phyloP scores from a whole-genome alignment of 2,113 vertebrate genomes.

The Corydoras sp. region DNA sequence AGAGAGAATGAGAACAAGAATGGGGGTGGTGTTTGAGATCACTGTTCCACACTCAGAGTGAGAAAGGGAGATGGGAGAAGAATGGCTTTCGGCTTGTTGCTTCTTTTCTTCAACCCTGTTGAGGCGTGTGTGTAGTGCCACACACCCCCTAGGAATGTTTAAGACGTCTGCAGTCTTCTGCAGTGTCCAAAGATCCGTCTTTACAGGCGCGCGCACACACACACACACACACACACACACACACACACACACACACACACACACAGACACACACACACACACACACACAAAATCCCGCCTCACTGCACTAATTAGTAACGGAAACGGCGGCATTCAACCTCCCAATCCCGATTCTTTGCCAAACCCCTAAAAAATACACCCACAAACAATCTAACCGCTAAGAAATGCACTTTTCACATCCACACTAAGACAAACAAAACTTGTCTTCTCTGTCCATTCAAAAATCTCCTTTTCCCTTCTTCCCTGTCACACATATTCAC shows the following conservation, averaged over 20 bases:
- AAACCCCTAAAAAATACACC: conserved; percentile 53
- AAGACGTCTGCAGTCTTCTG: conserved; percentile 26
- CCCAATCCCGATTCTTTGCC: conserved; percentile 54
- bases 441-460: neutral
- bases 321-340: conserved; percentile 58
- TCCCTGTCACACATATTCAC: conserved; percentile 45
- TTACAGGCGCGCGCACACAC: conserved; percentile 10
- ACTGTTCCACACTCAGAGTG: conserved; percentile 17
- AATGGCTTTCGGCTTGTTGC: conserved; percentile 34
- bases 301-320: conserved; percentile 61
- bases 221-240: conserved; percentile 24
- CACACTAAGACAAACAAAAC: conserved; percentile 4
- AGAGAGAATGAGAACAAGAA: neutral
- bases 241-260: conserved; percentile 32
- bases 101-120: conserved; percentile 40
- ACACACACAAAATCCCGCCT: conserved; percentile 33
- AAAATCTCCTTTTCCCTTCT: conserved; percentile 40
- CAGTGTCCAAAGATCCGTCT: conserved; percentile 19
- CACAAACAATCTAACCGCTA: conserved; percentile 30
- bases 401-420: conserved; percentile 3
- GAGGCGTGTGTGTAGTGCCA: conserved; percentile 21
- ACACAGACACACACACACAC: conserved; percentile 34
- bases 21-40: neutral
- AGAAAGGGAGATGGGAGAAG: conserved; percentile 34
- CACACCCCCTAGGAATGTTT: conserved; percentile 25